Evolutionary conservation across 1,140 invertebrate genomes (phyloP).

Genomic region (Euwallacea fornicatus): DNA sequence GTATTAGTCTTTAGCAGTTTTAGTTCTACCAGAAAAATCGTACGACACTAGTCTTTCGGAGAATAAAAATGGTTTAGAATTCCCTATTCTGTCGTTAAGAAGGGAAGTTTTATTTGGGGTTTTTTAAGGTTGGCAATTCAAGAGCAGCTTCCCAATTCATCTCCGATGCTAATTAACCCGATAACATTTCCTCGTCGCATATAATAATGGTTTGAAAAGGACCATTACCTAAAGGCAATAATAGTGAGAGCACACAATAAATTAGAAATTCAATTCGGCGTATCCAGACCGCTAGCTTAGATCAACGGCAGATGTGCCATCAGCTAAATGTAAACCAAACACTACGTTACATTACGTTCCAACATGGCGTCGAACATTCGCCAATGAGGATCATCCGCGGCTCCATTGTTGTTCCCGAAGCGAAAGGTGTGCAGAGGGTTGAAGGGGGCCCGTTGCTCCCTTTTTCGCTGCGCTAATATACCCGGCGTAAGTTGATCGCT

Average conservation of each 20-base stretch:
- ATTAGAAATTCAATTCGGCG: constrained; percentile 25
- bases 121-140: too few species aligned
- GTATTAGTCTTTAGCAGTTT: too few species aligned
- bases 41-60: too few species aligned
- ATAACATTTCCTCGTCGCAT: too few species aligned
- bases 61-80: too few species aligned
- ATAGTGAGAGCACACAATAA: constrained; percentile 18
- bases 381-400: constrained; percentile 27
- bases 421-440: constrained; percentile 4
- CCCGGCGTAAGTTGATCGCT: constrained; percentile 13
- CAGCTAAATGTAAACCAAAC: constrained; percentile 14
- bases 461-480: constrained; percentile 2
- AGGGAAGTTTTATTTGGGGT: too few species aligned
- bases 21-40: too few species aligned
- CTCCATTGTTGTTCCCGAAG: neutral
- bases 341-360: constrained; percentile 24
- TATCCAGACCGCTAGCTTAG: neutral
- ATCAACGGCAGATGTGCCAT: constrained; percentile 15
- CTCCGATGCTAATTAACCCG: too few species aligned
- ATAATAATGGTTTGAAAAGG: neutral
- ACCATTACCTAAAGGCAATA: neutral
- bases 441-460: neutral
- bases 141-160: too few species aligned
- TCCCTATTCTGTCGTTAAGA: too few species aligned
- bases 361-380: constrained; percentile 25